Percentiles rank a stretch among this genome's conserved stretches.
These are phyloP conservation scores for Turdus rufiventris DNA, from an alignment of 2,113 vertebrate species.

Conservation along the genomic window DNA sequence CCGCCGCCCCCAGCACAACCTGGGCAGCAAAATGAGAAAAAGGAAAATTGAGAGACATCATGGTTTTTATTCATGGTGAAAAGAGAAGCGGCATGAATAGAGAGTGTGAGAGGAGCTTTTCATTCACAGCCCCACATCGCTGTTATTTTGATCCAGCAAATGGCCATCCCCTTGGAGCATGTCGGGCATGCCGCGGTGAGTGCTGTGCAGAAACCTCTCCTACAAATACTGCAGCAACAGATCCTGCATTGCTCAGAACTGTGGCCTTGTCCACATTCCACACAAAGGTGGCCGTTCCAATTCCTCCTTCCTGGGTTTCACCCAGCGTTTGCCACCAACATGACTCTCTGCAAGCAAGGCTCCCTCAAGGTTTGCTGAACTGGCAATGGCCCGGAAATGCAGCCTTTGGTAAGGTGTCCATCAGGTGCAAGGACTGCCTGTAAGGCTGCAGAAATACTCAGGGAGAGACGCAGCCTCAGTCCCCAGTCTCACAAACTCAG, in stretches of 20 bases:
- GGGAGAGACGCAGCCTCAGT: background rate
- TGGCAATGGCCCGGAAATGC: background rate
- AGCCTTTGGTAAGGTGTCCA: background rate
- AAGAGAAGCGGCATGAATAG: background rate
- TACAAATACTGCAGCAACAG: background rate
- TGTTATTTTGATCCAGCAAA: background rate
- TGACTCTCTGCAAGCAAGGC: background rate
- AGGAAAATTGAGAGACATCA: accelerated
- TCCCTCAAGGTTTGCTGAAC: background rate
- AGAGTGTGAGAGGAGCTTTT: background rate
- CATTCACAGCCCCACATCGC: background rate
- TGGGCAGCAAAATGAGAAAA: background rate
- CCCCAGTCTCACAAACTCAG: background rate
- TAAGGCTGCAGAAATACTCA: background rate
- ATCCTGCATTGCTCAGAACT: background rate
- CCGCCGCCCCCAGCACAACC: background rate
- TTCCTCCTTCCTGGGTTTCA: background rate
- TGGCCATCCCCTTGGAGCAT: background rate
- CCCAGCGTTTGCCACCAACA: background rate
- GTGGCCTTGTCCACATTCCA: background rate
- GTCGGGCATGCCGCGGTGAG: accelerated
- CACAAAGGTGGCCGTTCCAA: background rate
- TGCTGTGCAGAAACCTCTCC: background rate
- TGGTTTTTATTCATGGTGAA: background rate
- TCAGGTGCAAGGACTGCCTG: background rate